Evolutionary conservation across 2,113 vertebrate genomes (phyloP), one percentile per base, ranked within the genome.

Genomic region (Hippocampus zosterae): DNA sequence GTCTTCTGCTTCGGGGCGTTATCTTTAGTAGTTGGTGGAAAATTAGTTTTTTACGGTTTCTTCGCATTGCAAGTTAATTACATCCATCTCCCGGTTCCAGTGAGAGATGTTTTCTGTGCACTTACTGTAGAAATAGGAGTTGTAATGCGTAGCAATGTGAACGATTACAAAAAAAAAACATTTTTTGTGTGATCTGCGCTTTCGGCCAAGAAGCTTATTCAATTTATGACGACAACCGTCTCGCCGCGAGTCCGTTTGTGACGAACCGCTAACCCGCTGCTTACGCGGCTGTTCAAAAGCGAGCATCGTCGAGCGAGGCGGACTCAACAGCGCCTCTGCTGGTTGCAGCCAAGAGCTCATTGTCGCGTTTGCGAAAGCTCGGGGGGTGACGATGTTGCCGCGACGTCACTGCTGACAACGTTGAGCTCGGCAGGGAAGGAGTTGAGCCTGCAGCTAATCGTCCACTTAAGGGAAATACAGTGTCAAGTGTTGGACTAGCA

Each of bases 391-490:
- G 9, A 15, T 57, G 55, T 57, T 15, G n/a, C 12, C 15, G 6
- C 42, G 40, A 64, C n/a, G 37, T 64, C 40, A 44, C 5, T 37
- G 33, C 33, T 37, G 5, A 13, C 42, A 44, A 44, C 42, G 10
- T 12, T 44, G n/a, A 23, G 12, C 52, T n/a, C n/a, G 8, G 19
- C 7, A 1, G 52, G 50, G 6, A 53, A 6, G 57, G 57, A 60
- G 27, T 19, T 60, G 57, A 60, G 27, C 72, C 15, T 8, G 33
- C 48, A 67, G 25, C 50, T 84, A 69, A 88, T 72, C 68, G 61
- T 73, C 60, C 52, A 70, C 74, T 81, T 80, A 76, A 70, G 29
- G 33, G 72, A 82, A 85, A 84, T 67, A 81, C 48, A 72, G 76
- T 69, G 80, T 81, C 73, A 80, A 79, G 64, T 76, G 81, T 70